Percentiles rank a stretch among this genome's conserved stretches.
phyloP scores from a whole-genome alignment of 2,113 vertebrate species.

The Pantherophis guttatus region DNA sequence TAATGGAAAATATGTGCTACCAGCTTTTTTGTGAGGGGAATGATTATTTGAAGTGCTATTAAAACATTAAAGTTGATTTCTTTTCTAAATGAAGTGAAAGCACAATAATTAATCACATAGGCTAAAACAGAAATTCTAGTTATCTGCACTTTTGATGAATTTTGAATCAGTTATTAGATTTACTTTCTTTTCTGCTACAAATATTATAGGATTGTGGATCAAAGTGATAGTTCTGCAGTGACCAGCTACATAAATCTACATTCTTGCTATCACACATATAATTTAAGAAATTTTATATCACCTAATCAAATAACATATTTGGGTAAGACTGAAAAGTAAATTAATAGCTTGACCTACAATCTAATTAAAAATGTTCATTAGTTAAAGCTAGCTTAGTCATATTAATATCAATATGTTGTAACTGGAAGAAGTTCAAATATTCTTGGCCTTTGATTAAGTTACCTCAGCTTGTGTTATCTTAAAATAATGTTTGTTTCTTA shows the following conservation, averaged over 20 bases:
- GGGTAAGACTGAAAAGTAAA: neutral
- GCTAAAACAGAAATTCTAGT: neutral
- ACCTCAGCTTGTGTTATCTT: neutral
- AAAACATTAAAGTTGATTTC: neutral
- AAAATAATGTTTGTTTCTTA: neutral
- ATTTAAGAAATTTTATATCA: neutral
- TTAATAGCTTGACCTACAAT: neutral
- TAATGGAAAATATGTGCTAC: neutral
- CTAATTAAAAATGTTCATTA: conserved; percentile 7
- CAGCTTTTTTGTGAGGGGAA: neutral
- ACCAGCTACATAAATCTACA: neutral
- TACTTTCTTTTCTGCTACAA: neutral
- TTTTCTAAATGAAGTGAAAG: rapidly evolving
- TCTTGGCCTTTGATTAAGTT: neutral
- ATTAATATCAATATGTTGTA: neutral
- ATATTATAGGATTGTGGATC: neutral
- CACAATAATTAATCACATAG: neutral
- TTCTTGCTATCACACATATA: neutral
- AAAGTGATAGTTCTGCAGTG: neutral
- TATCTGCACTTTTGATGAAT: neutral
- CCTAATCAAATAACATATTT: neutral
- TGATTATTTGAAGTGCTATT: neutral
- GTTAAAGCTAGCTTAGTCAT: conserved; percentile 2
- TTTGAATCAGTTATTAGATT: neutral
- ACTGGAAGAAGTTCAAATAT: conserved; percentile 3